Base-by-base conservation (phyloP, 92 coral and sea anemone species). In the Anthopleura xanthogrammica region DNA sequence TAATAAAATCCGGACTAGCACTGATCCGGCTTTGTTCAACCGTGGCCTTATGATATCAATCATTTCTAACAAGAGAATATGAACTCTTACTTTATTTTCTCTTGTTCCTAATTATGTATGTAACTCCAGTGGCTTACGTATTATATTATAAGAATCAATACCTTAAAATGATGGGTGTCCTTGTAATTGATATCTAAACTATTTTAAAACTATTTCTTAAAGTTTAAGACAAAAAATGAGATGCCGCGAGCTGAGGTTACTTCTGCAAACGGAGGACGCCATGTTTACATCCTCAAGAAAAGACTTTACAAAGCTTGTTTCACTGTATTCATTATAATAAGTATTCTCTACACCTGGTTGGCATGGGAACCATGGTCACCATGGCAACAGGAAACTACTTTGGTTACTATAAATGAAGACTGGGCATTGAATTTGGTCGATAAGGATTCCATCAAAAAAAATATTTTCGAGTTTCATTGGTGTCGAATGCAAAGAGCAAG, bases 401-500 rank as follows among this genome's bases (percentile, higher is more conserved):
- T 36, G 5, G 46, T 58, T 19, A 7, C 54, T 39, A 16, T 58
- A 40, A 14, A 41, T 7, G 82, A 22, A 19, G 22, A 62, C 70
- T 62, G 22, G 24, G 29, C 24, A 36, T 62, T 62, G 29, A 19
- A 62, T 62, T 62, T 62, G 24, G 12, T 5, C 42, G 41, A 68
- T 7, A 13, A 68, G 36, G 46, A 23, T 68, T 20, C 74, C 16
- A 22, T 68, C 14, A 83, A 60, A 71, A 86, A 79, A 65, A 55
- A 11, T 16, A 42, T 19, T 4, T 92, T 92, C 68, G 82, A 81
- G 39, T 77, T 70, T 56, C 83, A 88, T 76, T 94, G 98, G 98
- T 95, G 98, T 80, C 90, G 98, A 17, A 82, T 86, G 80, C 84
- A 90, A 60, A 86, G 80, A 41, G 87, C 90, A 41, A 88, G 98